Percentiles rank a stretch among this genome's conserved stretches.
These are phyloP conservation scores for Blomia tropicalis DNA, from an alignment of 2,888 invertebrate species.

Conservation along the genomic window DNA sequence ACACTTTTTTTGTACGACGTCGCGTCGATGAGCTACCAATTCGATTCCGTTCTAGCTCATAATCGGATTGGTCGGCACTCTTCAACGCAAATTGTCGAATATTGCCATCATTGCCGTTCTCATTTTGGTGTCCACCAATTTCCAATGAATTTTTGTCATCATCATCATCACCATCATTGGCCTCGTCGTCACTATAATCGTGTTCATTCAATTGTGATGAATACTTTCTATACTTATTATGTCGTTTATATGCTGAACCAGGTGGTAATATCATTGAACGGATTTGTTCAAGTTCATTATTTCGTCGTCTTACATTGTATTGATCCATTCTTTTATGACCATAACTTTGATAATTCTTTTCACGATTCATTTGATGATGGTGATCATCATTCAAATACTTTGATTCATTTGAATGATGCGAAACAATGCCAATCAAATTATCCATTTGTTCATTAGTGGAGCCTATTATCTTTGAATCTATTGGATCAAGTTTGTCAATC, in stretches of 20 bases:
- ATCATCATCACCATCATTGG: neutral
- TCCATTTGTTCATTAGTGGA: neutral
- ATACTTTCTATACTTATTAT: too few species aligned
- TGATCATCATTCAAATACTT: slow-evolving; percentile 4
- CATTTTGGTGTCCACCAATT: neutral
- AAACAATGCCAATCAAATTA: neutral
- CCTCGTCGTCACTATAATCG: neutral
- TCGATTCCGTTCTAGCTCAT: neutral
- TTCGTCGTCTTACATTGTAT: neutral
- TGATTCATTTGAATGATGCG: neutral
- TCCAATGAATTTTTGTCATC: neutral
- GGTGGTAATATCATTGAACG: slow-evolving; percentile 6
- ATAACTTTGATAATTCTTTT: too few species aligned
- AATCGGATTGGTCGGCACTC: slow-evolving; percentile 10
- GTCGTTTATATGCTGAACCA: neutral
- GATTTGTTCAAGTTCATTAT: neutral
- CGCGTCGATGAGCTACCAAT: neutral
- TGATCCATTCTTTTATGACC: neutral
- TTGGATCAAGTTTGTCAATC: neutral
- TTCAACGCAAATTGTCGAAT: slow-evolving; percentile 7
- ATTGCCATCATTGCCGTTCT: neutral
- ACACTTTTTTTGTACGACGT: neutral
- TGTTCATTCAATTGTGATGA: too few species aligned
- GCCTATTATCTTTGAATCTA: neutral
- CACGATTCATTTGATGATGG: neutral